Evolutionary conservation across 37 sponge, comb jelly and placozoan species (phyloP), one percentile per base, ranked within the genome.

Genomic region (Ianthella basta): DNA sequence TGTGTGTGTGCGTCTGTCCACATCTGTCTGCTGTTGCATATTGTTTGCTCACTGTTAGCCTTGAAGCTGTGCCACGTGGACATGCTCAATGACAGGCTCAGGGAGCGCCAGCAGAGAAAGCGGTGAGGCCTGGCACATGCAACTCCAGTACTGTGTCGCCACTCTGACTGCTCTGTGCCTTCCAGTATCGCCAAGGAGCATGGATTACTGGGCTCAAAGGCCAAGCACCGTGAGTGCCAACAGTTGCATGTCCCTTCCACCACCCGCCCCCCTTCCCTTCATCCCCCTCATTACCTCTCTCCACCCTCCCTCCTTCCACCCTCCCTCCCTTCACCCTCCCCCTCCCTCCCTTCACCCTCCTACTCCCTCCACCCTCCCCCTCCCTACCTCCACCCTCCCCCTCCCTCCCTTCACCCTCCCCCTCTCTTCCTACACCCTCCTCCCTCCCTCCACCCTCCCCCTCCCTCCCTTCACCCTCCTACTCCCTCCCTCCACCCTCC

Each of bases 51-150:
- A 24, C 50, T 61, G 27, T 10, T 40, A 88, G 86, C 80, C 5
- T 80, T 95, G 32, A 92, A 95, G 65, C 66, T 92, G 72, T 86
- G 93, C 13, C 96, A 95, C 59, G 37, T 95, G 0, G 93, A 95
- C 81, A 90, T 95, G 75, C 92, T 91, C 81, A 90, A 67, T 72
- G 88, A 73, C n/a, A 66, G 78, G 34, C 66, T 95, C 56, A 70
- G 15, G 25, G 93, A 95, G 87, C 87, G 96, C 33, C 81, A 83
- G 33, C 84, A 86, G 50, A 85, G 91, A 67, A 95, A 92, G 50
- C 35, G 73, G 91, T 88, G 56, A 80, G 79, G 29, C 4, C 29
- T n/a, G 10, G 24, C 10, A n/a, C 24, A 61, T 61, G 4, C 29
- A 27, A 12, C 10, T 69, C 63, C 63, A 13, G 63, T 61, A 12